Evolutionary conservation across 2,113 vertebrate species (phyloP), one percentile per base, ranked within the genome.

Genomic region (Amphilophus citrinellus): DNA sequence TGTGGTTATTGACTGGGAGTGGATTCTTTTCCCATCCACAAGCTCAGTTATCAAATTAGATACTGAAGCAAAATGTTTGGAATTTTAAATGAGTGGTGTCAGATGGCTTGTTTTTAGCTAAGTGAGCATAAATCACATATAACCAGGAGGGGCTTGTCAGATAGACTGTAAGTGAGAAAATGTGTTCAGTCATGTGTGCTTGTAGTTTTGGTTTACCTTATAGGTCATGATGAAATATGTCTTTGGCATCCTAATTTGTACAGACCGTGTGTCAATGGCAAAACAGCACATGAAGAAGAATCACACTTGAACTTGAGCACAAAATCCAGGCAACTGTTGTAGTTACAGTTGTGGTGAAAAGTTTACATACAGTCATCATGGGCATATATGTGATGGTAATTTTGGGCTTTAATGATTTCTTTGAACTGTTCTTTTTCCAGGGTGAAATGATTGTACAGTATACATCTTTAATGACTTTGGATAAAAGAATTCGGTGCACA

Each of bases 1-100:
- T 90, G 90, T 20, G 87, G 92, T 92, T 90, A 93, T 93, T 92
- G 90, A 93, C 90, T 85, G 79, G 82, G 82, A 88, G 83, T 47
- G 87, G 88, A 90, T 79, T 83, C 42, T 62, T 86, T 85, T 88
- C 77, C 71, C 76, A 61, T 91, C 85, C 79, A 63, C 83, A 62
- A 83, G 86, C 84, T 42, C 71, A 61, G 77, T 90, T 83, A 91
- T 93, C 88, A 89, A 90, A 89, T 89, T 82, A 87, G 65, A 92
- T 76, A 63, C 82, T 71, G 65, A 50, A 84, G 77, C 44, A 77
- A 87, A 92, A 90, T 87, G 85, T 91, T 83, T 84, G 90, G 85
- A 83, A 91, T 84, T 84, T 85, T 76, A 76, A 90, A 90, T 89
- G 80, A 81, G 61, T 50, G 77, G 61, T 65, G 84, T 88, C 83